Evolutionary conservation across 2,888 invertebrate genomes (phyloP).

Genomic region (Colletes collaris): DNA sequence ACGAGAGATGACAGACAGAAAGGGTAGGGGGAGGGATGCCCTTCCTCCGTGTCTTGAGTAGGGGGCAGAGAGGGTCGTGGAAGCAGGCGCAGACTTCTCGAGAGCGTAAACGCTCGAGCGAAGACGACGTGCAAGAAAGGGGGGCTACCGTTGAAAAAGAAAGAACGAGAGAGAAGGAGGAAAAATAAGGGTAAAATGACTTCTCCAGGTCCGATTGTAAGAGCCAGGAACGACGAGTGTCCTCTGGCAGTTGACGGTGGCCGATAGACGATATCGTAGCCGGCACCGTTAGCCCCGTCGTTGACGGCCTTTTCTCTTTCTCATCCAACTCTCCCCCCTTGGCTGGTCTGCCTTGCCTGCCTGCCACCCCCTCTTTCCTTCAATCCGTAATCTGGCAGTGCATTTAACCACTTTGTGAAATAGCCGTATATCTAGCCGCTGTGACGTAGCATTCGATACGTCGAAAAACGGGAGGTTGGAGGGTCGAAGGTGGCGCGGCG

Average conservation of each 20-base stretch:
- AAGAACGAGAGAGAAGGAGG: neutral
- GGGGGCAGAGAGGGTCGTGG: neutral
- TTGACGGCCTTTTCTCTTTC: constrained; percentile 28
- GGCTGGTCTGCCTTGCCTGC: neutral
- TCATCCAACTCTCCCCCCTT: neutral
- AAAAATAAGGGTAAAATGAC: constrained; percentile 27
- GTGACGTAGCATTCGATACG: constrained; percentile 82
- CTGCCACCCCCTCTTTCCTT: constrained; percentile 1
- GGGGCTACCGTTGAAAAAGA: constrained; percentile 3
- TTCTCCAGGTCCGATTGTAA: constrained; percentile 33
- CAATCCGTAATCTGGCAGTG: constrained; percentile 80
- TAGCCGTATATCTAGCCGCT: constrained; percentile 77
- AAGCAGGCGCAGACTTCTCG: constrained; percentile 39
- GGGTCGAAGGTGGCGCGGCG: constrained; percentile 40
- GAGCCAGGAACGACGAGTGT: constrained; percentile 18
- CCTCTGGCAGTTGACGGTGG: constrained; percentile 35
- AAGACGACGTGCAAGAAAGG: neutral
- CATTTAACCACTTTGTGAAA: constrained; percentile 82
- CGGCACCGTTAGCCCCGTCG: constrained; percentile 29
- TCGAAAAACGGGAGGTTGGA: constrained; percentile 64
- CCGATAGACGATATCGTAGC: constrained; percentile 59
- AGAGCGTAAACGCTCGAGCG: constrained; percentile 35
- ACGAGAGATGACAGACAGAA: constrained; percentile 61
- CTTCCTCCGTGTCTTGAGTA: neutral
- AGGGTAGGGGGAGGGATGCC: constrained; percentile 35